Evolutionary conservation across 2,888 invertebrate genomes (phyloP), one percentile per base, ranked within the genome.

Genomic region (Steinernema carpocapsae): DNA sequence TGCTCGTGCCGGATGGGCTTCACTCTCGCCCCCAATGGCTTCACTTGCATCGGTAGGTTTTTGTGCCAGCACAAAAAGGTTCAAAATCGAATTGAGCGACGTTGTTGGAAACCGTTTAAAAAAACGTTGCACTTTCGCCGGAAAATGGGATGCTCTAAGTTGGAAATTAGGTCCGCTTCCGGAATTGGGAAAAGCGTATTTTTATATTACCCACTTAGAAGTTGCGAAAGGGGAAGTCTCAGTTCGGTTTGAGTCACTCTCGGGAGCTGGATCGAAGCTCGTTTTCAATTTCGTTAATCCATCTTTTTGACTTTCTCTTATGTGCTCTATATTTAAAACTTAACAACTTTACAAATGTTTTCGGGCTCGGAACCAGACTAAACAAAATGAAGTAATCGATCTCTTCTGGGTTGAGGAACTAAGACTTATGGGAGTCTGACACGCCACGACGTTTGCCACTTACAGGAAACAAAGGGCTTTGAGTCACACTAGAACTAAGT

Each of bases 1-100:
- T 87, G 87, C 77, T 82, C 84, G 46, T 87, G 87, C 74, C 78
- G 82, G 14, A 70, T 79, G 17, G 87, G 87, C 14, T 87, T 78
- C 75, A 83, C 85, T 72, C 77, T 87, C n/a, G 83, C 77, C 0
- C 77, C 85, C 7, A 84, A 87, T 75, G 86, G 85, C 1, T 72
- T 72, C 43, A 80, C 83, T 22, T 87, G 87, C 73, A 74, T 84
- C 29, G 87, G 87, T 87, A 64, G 48, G 84, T 81, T 76, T 32
- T 19, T 32, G 64, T 64, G 64, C 52, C n/a, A 26, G 14, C 56
- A 56, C 56, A 56, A 56, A 56, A 56, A 56, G 56, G 6, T 14
- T 19, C 56, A 26, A 56, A 64, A 64, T 64, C n/a, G 26, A 64
- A 26, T 64, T 64, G 14, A 32, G 64, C 29, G 29, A 29, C 14